Evolutionary conservation across 2,888 invertebrate species (phyloP).

Genomic region (Cryptosula pallasiana): DNA sequence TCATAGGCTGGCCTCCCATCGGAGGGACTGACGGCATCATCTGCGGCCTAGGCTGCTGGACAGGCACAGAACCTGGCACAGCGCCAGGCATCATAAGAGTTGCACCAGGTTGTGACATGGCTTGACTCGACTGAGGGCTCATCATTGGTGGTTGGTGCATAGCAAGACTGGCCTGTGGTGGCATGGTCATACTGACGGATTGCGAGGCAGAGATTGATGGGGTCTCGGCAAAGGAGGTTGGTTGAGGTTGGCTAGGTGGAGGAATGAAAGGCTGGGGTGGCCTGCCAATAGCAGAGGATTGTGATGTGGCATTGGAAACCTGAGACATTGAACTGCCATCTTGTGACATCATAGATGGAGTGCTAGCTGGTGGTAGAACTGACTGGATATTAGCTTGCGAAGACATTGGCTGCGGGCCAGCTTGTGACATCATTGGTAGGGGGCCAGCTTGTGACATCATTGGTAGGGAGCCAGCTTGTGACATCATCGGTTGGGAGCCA

Average conservation of each 20-base stretch:
- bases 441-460: conserved; percentile 15
- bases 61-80: neutral
- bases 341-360: neutral
- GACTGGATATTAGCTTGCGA: neutral
- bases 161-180: neutral
- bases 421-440: neutral
- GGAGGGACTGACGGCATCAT: conserved; percentile 2
- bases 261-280: no score
- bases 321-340: no score
- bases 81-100: conserved; percentile 7
- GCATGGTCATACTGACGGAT: neutral
- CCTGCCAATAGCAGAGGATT: no score
- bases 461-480: neutral
- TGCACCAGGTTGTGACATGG: neutral
- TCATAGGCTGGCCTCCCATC: conserved; percentile 5
- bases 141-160: neutral
- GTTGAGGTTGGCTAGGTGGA: neutral
- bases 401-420: neutral
- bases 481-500: neutral
- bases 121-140: neutral
- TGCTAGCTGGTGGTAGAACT: neutral
- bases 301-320: no score
- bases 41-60: neutral
- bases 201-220: neutral
- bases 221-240: neutral